A percentile compares a stretch with the other conserved stretches of the same genome.
Conservation (phyloP, 2,797 vertebrate species). For the Pangasius krempfi region DNA sequence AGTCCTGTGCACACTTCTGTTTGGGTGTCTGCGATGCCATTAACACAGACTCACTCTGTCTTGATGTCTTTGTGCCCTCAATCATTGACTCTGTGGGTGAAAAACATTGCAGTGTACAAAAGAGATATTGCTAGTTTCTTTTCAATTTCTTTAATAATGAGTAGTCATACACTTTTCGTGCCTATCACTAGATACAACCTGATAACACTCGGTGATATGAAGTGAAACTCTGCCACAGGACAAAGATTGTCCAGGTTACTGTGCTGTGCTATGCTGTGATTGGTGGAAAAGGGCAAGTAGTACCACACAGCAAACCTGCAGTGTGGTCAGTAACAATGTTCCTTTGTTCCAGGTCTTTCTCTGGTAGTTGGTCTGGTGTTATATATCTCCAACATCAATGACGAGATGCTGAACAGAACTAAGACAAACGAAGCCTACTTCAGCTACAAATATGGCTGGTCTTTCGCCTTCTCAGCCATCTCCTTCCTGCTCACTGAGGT, state of each 20-base stretch:
- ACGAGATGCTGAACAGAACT: slow-evolving; percentile 90
- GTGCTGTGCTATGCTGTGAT: neutral
- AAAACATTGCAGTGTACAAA: neutral
- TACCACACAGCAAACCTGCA: neutral
- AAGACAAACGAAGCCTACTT: slow-evolving; percentile 87
- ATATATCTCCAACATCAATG: slow-evolving; percentile 92
- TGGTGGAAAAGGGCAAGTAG: neutral
- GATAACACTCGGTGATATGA: neutral
- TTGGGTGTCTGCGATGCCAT: neutral
- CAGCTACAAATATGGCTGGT: slow-evolving; percentile 92
- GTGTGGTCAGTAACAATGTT: neutral
- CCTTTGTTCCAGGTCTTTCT: slow-evolving; percentile 74
- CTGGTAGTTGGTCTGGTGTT: slow-evolving; percentile 90
- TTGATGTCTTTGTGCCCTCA: neutral
- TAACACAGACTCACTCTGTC: neutral
- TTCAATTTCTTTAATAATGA: neutral
- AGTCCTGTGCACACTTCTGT: neutral
- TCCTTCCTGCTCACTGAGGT: slow-evolving; percentile 93
- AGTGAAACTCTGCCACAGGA: neutral
- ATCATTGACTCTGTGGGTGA: neutral
- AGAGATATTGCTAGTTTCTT: neutral
- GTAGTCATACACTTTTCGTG: neutral
- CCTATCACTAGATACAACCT: neutral
- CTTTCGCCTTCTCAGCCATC: slow-evolving; percentile 89
- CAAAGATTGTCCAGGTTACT: neutral